Percentiles rank a stretch among this genome's conserved stretches.
These are phyloP conservation scores for Aplochiton taeniatus DNA, from an alignment of 2,797 vertebrate genomes.

Conservation along the genomic window DNA sequence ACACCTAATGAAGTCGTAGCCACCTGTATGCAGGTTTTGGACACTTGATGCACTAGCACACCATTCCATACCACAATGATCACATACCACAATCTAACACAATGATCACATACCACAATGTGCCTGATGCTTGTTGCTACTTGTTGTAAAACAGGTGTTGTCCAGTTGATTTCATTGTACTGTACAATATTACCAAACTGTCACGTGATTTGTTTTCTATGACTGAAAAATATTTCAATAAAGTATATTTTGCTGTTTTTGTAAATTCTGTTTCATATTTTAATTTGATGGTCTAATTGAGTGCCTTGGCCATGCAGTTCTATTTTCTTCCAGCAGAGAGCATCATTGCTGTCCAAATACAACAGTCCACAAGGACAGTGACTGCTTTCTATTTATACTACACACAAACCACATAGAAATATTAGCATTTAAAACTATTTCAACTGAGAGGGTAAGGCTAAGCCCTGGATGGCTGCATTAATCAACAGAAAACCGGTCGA, in stretches of 20 bases:
- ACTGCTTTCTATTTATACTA: too few relatives aligned
- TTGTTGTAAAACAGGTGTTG: conserved; percentile 9
- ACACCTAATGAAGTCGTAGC: too few relatives aligned
- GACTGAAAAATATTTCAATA: conserved; percentile 58
- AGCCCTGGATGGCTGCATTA: too few relatives aligned
- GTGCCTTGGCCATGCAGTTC: too few relatives aligned
- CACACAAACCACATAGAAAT: too few relatives aligned
- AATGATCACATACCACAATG: conserved; percentile 43
- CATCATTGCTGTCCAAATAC: conserved; percentile 21
- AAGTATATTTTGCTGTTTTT: conserved; percentile 66
- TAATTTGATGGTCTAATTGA: conserved; percentile 4
- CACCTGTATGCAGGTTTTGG: too few relatives aligned
- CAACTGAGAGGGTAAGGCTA: too few relatives aligned
- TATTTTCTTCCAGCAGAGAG: conserved; percentile 45
- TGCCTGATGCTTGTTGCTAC: conserved; percentile 47
- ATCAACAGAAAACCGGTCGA: too few relatives aligned
- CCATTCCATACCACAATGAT: conserved; percentile 36
- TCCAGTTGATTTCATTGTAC: conserved; percentile 27
- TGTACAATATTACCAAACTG: conserved; percentile 15
- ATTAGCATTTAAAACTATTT: too few relatives aligned
- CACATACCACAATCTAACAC: conserved; percentile 36
- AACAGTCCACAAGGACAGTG: background rate
- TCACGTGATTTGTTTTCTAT: conserved; percentile 41
- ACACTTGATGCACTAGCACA: background rate
- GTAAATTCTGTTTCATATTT: conserved; percentile 29